Conservation (phyloP, 2,113 vertebrate genomes). For the Papio anubis region DNA sequence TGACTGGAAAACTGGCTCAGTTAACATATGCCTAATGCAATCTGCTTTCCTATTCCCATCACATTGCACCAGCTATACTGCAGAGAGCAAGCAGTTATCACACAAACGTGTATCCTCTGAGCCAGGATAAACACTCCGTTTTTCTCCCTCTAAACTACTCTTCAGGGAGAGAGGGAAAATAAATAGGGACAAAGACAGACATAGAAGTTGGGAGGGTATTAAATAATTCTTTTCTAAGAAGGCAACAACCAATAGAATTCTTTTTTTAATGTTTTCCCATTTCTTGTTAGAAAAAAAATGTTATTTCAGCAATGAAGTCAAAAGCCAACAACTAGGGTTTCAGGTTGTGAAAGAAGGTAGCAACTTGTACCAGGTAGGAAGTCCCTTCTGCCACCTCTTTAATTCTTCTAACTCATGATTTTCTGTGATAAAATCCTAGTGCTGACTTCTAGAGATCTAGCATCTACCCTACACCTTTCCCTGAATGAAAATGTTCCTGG, state of each 20-base stretch:
- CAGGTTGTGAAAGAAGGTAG: slow-evolving; percentile 80
- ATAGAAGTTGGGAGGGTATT: slow-evolving; percentile 60
- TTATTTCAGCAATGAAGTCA: slow-evolving; percentile 76
- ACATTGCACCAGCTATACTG: slow-evolving; percentile 78
- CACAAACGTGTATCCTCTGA: slow-evolving; percentile 78
- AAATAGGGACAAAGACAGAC: slow-evolving; percentile 57
- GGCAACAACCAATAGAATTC: slow-evolving; percentile 69
- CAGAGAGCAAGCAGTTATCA: slow-evolving; percentile 82
- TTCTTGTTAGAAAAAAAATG: slow-evolving; percentile 67
- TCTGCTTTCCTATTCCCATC: slow-evolving; percentile 82
- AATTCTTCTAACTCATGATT: slow-evolving; percentile 74
- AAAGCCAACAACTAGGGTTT: slow-evolving; percentile 76
- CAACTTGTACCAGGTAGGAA: slow-evolving; percentile 82
- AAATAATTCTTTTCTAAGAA: slow-evolving; percentile 78
- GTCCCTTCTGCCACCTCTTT: slow-evolving; percentile 78
- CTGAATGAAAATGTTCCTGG: slow-evolving; percentile 64
- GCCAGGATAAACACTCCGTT: slow-evolving; percentile 80
- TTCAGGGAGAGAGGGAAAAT: slow-evolving; percentile 76
- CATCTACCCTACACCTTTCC: slow-evolving; percentile 59
- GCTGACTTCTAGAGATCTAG: slow-evolving; percentile 71
- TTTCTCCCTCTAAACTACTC: slow-evolving; percentile 80
- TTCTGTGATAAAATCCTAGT: slow-evolving; percentile 62
- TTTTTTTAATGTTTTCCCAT: neutral
- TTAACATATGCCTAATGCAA: slow-evolving; percentile 79
- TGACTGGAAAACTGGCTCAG: slow-evolving; percentile 71